Conservation (phyloP, 2,888 invertebrate species). For the Hemistola chrysoprasaria region DNA sequence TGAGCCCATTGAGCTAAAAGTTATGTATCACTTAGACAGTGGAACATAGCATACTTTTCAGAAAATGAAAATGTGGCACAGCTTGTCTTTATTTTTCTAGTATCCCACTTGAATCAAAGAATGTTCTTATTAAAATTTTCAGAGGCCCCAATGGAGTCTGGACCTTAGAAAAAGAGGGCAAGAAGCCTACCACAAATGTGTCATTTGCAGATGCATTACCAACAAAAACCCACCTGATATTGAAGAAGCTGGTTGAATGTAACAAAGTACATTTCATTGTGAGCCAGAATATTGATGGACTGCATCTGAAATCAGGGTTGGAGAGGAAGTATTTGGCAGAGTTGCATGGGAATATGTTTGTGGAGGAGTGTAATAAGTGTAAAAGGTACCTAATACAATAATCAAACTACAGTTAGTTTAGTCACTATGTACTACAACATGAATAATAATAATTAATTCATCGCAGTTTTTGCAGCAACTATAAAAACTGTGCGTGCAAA, state of each 20-base stretch:
- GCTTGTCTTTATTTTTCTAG: no score
- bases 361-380: constrained; percentile 96
- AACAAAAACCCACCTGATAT: constrained; percentile 96
- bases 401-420: no score
- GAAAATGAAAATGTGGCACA: no score
- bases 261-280: constrained; percentile 90
- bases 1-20: no score
- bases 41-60: no score
- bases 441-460: no score
- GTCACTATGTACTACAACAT: no score
- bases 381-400: no score
- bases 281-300: constrained; percentile 99
- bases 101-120: no score
- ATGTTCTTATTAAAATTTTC: constrained; percentile 30
- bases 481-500: no score
- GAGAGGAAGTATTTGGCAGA: constrained; percentile 91
- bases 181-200: constrained; percentile 90
- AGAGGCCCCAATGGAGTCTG: constrained; percentile 97
- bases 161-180: constrained; percentile 96
- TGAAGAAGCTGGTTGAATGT: constrained; percentile 89
- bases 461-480: no score
- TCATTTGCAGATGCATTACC: constrained; percentile 96
- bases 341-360: constrained; percentile 99
- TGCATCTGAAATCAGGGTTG: constrained; percentile 96
- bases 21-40: no score